These are phyloP conservation scores for Callyntrura sp. DNA, from an alignment of 2,888 invertebrate species.

Conservation along the genomic window DNA sequence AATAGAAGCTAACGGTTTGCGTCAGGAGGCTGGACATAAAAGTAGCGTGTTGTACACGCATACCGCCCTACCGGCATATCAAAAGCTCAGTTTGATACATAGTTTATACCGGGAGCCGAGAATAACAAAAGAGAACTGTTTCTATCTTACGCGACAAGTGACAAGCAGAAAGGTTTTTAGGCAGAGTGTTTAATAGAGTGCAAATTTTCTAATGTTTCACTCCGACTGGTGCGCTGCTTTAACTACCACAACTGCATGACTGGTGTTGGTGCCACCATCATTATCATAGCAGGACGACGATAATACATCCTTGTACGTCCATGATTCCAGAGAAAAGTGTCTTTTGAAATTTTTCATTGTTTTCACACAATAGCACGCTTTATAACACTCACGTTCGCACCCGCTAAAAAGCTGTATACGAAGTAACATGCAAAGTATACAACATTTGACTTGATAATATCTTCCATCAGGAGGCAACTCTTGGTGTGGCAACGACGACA, in stretches of 20 bases:
- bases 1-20: too few species aligned
- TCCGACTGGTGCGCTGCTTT: too few species aligned
- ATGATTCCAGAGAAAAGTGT: not conserved
- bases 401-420: conserved; percentile 20
- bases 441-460: conserved; percentile 34
- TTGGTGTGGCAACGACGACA: not conserved
- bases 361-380: conserved; percentile 17
- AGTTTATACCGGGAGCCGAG: not conserved
- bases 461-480: not conserved
- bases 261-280: not conserved
- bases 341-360: conserved; percentile 44
- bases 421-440: not conserved
- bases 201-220: conserved; percentile 14
- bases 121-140: not conserved
- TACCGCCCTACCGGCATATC: not conserved
- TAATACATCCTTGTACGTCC: not conserved
- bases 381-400: conserved; percentile 19
- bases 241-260: too few species aligned
- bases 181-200: conserved; percentile 46
- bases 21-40: too few species aligned
- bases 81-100: not conserved
- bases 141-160: conserved; percentile 6
- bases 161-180: not conserved
- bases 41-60: not conserved
- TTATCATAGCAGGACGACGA: not conserved